Percentiles rank a stretch among this genome's conserved stretches.
These are phyloP conservation scores for Octonoba sinensis DNA, from an alignment of 2,888 invertebrate species.

Conservation along the genomic window DNA sequence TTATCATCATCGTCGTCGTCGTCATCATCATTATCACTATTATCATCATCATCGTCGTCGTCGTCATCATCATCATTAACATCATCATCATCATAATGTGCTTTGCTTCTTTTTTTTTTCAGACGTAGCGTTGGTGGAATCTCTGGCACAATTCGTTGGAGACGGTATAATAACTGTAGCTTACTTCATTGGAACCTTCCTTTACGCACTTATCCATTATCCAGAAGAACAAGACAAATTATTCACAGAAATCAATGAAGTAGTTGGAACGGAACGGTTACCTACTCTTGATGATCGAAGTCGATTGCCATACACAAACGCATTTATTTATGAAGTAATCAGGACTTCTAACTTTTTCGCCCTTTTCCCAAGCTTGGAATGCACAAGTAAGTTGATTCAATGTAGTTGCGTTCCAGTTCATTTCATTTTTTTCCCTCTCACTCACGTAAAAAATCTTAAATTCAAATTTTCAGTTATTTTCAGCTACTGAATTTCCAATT, in stretches of 20 bases:
- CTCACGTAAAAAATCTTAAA: too few species aligned
- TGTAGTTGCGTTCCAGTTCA: too few species aligned
- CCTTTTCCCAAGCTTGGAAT: conserved; percentile 84
- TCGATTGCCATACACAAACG: conserved; percentile 83
- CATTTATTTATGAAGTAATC: conserved; percentile 83
- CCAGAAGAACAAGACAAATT: conserved; percentile 77
- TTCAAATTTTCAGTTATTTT: too few species aligned
- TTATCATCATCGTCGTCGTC: too few species aligned
- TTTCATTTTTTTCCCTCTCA: too few species aligned
- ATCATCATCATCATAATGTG: too few species aligned
- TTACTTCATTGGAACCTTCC: neutral
- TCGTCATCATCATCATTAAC: too few species aligned
- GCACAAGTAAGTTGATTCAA: conserved; percentile 21
- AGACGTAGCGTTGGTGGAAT: conserved; percentile 20
- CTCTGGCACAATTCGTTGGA: conserved; percentile 15
- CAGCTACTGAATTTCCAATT: too few species aligned
- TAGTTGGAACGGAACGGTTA: conserved; percentile 64
- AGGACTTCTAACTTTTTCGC: conserved; percentile 87
- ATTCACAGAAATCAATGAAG: conserved; percentile 76
- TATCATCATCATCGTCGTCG: too few species aligned
- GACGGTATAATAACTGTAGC: conserved; percentile 19
- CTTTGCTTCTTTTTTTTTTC: neutral
- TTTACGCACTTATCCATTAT: conserved; percentile 68
- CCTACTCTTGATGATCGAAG: conserved; percentile 76
- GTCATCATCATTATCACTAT: too few species aligned